Evolutionary conservation across 1,140 invertebrate species (phyloP), one percentile per base, ranked within the genome.

Genomic region (Bombus pascuorum): DNA sequence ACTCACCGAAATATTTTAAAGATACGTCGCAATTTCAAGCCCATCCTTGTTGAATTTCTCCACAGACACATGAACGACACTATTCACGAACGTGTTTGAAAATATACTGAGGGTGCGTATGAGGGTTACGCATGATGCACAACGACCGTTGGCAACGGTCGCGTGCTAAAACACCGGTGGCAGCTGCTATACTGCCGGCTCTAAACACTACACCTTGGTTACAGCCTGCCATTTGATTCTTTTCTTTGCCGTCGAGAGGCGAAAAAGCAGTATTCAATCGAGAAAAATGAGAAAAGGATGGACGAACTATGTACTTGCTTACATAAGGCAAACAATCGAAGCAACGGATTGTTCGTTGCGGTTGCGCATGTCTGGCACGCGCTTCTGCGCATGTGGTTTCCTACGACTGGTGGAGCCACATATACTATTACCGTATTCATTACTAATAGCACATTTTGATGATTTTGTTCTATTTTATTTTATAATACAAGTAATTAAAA

Each of bases 91-190:
- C 39, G 66, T 80, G 53, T 70, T 79, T 76, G 39, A 59, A 84
- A 81, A 72, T 75, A 65, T n/a, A 87, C 70, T 87, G 73, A 70
- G 86, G 86, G 86, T 80, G 57, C 65, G 70, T 72, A 47, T 15
- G 44, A 85, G 73, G 81, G 88, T 90, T 88, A 90, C 90, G 86
- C 91, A 90, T 86, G 87, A 79, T 77, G 76, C 83, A 81, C 59
- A 75, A 59, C 77, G 78, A 87, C 91, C 91, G 90, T 88, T 91
- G 87, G 76, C 37, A 85, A 89, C 83, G 83, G 77, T 88, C 86
- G 87, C 85, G 83, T 88, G 85, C 81, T 83, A 76, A 88, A 91
- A 90, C 73, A 87, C 59, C 85, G 77, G 44, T 47, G 15, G 72
- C 86, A 89, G 87, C 88, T 87, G 89, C 71, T 65, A 37, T 37